A percentile compares a stretch with the other conserved stretches of the same genome.
These are phyloP conservation scores for Acanthiza pusilla DNA, from an alignment of 2,797 vertebrate genomes.

Conservation along the genomic window DNA sequence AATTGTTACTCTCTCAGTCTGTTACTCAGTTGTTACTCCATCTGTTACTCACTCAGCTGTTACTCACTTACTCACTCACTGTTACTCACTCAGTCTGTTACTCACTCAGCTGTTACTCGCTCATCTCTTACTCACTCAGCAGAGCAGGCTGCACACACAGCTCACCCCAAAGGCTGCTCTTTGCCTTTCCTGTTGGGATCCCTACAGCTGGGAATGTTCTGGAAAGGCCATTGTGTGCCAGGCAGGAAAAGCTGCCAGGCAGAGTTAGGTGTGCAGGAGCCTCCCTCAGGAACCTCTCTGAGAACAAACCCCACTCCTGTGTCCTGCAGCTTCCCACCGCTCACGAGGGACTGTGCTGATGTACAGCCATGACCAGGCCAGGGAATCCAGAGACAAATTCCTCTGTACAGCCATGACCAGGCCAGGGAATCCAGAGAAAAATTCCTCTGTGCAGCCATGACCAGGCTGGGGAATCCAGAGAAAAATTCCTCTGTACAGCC, in stretches of 20 bases:
- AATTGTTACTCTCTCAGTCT: too few species aligned
- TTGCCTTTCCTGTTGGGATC: accelerated
- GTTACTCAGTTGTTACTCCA: too few species aligned
- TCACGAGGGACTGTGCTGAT: neutral
- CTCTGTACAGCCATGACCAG: neutral
- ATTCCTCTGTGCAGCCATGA: neutral
- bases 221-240: neutral
- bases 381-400: neutral
- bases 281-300: neutral
- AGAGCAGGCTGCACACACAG: accelerated
- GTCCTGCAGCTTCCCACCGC: neutral
- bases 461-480: neutral
- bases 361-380: neutral
- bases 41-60: too few species aligned
- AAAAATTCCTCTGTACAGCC: neutral
- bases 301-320: accelerated
- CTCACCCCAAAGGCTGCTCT: neutral
- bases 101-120: too few species aligned
- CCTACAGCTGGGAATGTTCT: neutral
- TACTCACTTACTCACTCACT: too few species aligned
- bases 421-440: neutral
- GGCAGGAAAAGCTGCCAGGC: neutral
- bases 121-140: too few species aligned
- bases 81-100: too few species aligned
- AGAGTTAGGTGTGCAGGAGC: neutral